Evolutionary conservation across 92 coral and sea anemone genomes (phyloP).

Genomic region (Desmophyllum pertusum): DNA sequence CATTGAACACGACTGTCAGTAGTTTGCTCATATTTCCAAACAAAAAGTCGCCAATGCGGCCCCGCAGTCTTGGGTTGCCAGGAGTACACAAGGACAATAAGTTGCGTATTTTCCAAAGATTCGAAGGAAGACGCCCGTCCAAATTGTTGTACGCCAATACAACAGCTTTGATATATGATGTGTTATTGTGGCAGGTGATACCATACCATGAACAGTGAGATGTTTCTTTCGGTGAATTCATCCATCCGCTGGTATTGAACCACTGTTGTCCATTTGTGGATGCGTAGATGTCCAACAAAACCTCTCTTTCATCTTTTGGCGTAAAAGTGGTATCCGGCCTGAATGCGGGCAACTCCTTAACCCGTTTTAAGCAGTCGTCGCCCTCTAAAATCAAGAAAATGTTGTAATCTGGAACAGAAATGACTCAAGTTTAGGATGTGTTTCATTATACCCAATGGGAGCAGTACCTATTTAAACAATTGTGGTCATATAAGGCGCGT

Average conservation of each 20-base stretch:
- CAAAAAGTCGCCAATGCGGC: too few species aligned
- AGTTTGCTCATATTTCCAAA: slow-evolving; percentile 59
- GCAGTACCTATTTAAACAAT: too few species aligned
- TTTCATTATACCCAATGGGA: too few species aligned
- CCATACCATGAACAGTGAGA: slow-evolving; percentile 69
- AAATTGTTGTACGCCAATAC: slow-evolving; percentile 50
- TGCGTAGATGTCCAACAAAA: slow-evolving; percentile 49
- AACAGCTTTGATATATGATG: slow-evolving; percentile 51
- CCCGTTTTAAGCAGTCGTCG: slow-evolving; percentile 19
- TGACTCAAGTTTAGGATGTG: too few species aligned
- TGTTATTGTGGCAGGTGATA: slow-evolving; percentile 49
- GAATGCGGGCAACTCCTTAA: not conserved
- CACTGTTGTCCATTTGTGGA: slow-evolving; percentile 58
- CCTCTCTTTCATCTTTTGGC: slow-evolving; percentile 56
- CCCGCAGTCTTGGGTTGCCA: slow-evolving; percentile 35
- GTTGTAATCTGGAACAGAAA: slow-evolving; percentile 2
- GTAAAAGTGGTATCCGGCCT: slow-evolving; percentile 48
- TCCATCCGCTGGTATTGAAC: slow-evolving; percentile 46
- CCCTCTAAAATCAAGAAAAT: slow-evolving; percentile 7
- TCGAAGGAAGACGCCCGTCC: slow-evolving; percentile 54
- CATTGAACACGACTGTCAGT: slow-evolving; percentile 16
- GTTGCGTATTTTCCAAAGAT: slow-evolving; percentile 64
- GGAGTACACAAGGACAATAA: slow-evolving; percentile 51
- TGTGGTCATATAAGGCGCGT: too few species aligned
- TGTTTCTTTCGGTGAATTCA: not conserved